These are phyloP conservation scores for Drosophila testacea DNA, from an alignment of 2,888 invertebrate genomes.

Conservation along the genomic window DNA sequence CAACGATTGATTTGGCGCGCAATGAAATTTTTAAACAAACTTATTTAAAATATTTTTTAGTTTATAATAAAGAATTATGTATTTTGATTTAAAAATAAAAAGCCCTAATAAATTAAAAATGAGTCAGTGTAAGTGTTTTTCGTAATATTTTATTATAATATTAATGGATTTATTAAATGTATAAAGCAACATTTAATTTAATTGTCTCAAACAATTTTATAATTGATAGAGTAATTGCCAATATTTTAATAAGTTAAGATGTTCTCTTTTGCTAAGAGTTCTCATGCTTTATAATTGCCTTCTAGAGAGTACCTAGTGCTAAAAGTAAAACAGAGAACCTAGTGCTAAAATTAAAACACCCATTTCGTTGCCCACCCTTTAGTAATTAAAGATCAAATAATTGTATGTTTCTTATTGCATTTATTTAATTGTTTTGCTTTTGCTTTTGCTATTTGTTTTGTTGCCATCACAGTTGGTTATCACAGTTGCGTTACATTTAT, in stretches of 20 bases:
- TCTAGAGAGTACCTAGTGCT: not conserved
- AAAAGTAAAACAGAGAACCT: conserved; percentile 7
- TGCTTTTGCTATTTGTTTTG: conserved; percentile 52
- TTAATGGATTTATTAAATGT: not conserved
- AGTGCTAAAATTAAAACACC: conserved; percentile 14
- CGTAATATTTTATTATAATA: not conserved
- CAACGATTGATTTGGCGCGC: conserved; percentile 1
- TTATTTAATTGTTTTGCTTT: conserved; percentile 51
- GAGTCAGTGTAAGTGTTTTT: not conserved
- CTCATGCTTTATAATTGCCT: not conserved
- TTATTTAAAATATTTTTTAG: not conserved
- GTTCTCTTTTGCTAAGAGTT: not conserved
- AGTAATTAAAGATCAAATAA: conserved; percentile 18
- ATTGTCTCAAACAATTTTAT: not conserved
- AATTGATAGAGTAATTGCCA: not conserved
- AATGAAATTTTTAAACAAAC: conserved; percentile 14
- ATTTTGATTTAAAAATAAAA: not conserved
- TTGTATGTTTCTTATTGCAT: conserved; percentile 36
- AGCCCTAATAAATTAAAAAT: not conserved
- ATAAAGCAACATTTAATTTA: not conserved
- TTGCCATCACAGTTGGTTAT: conserved; percentile 81
- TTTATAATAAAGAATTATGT: not conserved
- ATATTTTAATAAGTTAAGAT: not conserved
- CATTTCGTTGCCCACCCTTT: conserved; percentile 4
- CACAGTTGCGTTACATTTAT: conserved; percentile 71